These are phyloP conservation scores for Ormyrus nitidulus DNA, from an alignment of 2,888 invertebrate genomes.

Conservation along the genomic window DNA sequence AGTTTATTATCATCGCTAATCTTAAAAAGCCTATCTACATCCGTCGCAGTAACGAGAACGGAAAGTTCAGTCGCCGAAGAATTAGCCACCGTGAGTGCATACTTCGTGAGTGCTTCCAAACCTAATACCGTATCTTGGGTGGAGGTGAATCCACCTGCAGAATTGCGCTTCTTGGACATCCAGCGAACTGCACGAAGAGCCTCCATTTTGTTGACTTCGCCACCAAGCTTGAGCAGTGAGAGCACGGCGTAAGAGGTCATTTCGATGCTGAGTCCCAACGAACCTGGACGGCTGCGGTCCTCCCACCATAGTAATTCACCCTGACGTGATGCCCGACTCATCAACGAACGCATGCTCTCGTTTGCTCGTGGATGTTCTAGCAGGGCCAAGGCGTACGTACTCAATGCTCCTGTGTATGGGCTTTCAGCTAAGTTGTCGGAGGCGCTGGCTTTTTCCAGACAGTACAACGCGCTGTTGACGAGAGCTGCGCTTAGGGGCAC, in stretches of 20 bases:
- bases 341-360: constrained; percentile 72
- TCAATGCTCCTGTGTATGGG: constrained; percentile 77
- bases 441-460: constrained; percentile 76
- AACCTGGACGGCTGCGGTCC: constrained; percentile 73
- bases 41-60: constrained; percentile 74
- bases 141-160: constrained; percentile 84
- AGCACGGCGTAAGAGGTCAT: constrained; percentile 83
- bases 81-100: constrained; percentile 75
- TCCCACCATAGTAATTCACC: constrained; percentile 77
- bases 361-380: constrained; percentile 76
- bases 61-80: constrained; percentile 74
- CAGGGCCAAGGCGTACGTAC: constrained; percentile 77
- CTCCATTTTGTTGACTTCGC: constrained; percentile 76
- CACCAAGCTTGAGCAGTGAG: constrained; percentile 77
- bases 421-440: constrained; percentile 70
- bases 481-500: constrained; percentile 76
- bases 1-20: constrained; percentile 76
- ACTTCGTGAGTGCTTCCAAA: constrained; percentile 79
- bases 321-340: constrained; percentile 74
- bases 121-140: constrained; percentile 84
- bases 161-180: constrained; percentile 83
- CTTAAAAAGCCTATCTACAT: constrained; percentile 74
- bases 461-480: constrained; percentile 79
- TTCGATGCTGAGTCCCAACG: constrained; percentile 81
- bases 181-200: constrained; percentile 83